Conservation (phyloP, 2,888 invertebrate genomes). For the Phyllotreta striolata region DNA sequence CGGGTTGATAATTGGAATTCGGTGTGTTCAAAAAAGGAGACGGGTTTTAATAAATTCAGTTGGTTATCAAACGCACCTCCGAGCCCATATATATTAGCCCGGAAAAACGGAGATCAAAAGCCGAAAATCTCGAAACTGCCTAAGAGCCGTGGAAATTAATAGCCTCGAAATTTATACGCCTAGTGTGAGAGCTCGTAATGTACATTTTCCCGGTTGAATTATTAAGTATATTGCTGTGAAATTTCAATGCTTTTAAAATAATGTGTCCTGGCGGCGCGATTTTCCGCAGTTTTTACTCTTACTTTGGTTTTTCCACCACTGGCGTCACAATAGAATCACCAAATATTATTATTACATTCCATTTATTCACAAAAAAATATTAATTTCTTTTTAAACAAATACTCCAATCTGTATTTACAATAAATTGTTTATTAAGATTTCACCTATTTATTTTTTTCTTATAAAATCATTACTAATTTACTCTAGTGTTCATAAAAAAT, state of each 20-base stretch:
- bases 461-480: too few relatives aligned
- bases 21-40: not conserved
- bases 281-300: conserved; percentile 14
- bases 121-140: conserved; percentile 18
- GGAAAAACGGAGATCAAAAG: conserved; percentile 20
- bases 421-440: too few relatives aligned
- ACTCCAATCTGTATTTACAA: too few relatives aligned
- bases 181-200: conserved; percentile 2
- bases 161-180: conserved; percentile 23
- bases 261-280: conserved; percentile 29
- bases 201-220: conserved; percentile 28
- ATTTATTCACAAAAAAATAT: too few relatives aligned
- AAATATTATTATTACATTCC: not conserved
- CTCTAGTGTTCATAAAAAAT: too few relatives aligned
- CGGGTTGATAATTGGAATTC: too few relatives aligned
- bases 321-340: not conserved
- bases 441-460: too few relatives aligned
- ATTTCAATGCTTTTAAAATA: conserved; percentile 37
- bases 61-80: conserved; percentile 2
- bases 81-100: conserved; percentile 10
- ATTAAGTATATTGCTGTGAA: conserved; percentile 31
- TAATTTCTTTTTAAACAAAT: too few relatives aligned
- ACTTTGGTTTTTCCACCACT: not conserved
- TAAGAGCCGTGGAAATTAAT: conserved; percentile 22
- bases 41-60: not conserved